These are phyloP conservation scores for Eulemur albifrons DNA, from an alignment of 2,797 vertebrate genomes.

Conservation along the genomic window DNA sequence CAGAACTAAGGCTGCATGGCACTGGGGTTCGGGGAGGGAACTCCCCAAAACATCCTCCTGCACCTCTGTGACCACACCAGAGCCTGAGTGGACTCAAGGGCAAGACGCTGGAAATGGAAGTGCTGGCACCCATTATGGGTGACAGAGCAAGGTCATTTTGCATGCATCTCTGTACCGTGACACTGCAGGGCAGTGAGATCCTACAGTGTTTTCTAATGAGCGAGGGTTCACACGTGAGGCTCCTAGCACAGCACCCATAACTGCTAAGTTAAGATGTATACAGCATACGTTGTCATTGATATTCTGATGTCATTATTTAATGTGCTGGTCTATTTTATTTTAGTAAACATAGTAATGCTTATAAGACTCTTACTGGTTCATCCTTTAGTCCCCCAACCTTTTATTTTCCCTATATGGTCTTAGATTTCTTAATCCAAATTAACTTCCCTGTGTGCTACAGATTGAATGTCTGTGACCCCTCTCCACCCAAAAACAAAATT, in stretches of 20 bases:
- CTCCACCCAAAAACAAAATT: background rate
- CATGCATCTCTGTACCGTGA: background rate
- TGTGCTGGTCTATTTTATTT: background rate
- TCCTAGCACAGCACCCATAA: rapidly evolving
- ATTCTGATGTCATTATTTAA: background rate
- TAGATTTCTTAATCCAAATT: background rate
- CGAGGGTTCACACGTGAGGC: background rate
- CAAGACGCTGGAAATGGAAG: background rate
- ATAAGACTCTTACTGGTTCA: background rate
- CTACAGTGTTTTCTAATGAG: background rate
- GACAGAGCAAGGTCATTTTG: background rate
- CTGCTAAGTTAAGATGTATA: background rate
- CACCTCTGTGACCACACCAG: background rate
- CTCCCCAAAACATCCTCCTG: background rate
- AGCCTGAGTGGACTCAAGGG: background rate
- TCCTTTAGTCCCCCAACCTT: background rate
- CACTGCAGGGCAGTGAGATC: background rate
- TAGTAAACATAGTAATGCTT: background rate
- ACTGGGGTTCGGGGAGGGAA: rapidly evolving
- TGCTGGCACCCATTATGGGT: rapidly evolving
- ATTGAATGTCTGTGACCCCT: background rate
- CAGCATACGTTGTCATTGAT: background rate
- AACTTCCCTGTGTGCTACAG: background rate
- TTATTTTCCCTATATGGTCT: background rate
- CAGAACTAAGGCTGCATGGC: background rate